These are phyloP conservation scores for Salvator merianae DNA, from an alignment of 2,113 vertebrate genomes.

Conservation along the genomic window DNA sequence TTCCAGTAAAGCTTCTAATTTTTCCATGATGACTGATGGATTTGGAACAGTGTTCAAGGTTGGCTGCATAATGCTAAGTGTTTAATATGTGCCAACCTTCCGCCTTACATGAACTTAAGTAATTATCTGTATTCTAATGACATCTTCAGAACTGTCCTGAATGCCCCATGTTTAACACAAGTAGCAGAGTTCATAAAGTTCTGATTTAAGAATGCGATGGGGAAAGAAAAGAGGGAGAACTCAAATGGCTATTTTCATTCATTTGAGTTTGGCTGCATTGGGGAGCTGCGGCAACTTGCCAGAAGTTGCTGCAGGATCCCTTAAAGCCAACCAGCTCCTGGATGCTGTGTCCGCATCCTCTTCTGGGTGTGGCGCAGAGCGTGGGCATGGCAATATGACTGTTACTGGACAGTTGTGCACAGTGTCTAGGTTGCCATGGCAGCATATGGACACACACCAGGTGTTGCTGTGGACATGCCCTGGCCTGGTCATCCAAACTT, in stretches of 20 bases:
- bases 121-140: constrained; percentile 55
- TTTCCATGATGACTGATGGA: constrained; percentile 71
- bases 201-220: constrained; percentile 30
- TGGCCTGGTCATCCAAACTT: no score
- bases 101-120: constrained; percentile 51
- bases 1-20: constrained; percentile 71
- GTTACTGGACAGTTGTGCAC: no score
- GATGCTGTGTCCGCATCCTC: no score
- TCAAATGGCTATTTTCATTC: constrained; percentile 11
- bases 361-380: no score
- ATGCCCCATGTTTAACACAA: not conserved
- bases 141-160: constrained; percentile 42
- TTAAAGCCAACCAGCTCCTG: no score
- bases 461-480: no score
- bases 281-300: no score
- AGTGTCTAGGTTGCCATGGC: no score
- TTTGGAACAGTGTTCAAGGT: constrained; percentile 64
- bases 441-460: no score
- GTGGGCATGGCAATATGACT: no score
- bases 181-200: constrained; percentile 31
- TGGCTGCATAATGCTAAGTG: constrained; percentile 64
- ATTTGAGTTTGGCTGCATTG: constrained; percentile 46
- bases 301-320: no score
- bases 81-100: constrained; percentile 53
- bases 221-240: constrained; percentile 3